These are phyloP conservation scores for Orchesella flavescens DNA, from an alignment of 2,888 invertebrate genomes.

Conservation along the genomic window DNA sequence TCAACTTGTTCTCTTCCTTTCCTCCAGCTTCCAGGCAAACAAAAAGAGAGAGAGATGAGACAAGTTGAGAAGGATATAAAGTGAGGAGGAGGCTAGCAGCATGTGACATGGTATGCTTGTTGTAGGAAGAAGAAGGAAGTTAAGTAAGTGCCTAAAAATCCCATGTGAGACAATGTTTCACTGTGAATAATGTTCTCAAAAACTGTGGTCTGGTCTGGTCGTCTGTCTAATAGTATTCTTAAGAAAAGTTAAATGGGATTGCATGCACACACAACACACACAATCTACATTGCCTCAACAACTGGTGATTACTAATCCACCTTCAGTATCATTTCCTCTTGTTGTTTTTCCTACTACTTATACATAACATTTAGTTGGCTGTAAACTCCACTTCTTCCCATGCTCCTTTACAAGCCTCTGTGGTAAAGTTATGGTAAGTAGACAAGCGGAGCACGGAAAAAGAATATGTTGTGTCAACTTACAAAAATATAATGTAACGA, in stretches of 20 bases:
- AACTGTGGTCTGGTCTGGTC: not conserved
- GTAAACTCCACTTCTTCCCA: not conserved
- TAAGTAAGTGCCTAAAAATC: slow-evolving; percentile 27
- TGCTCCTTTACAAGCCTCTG: slow-evolving; percentile 9
- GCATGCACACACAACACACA: not conserved
- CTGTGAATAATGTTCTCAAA: slow-evolving; percentile 51
- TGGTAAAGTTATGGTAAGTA: slow-evolving; percentile 30
- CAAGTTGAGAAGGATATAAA: slow-evolving; percentile 4
- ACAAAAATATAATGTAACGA: too few species aligned
- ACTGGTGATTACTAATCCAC: slow-evolving; percentile 29
- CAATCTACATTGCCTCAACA: not conserved
- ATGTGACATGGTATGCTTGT: not conserved
- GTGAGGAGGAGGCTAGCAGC: not conserved
- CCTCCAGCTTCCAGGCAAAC: slow-evolving; percentile 24
- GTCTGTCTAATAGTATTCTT: not conserved
- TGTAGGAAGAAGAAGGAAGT: not conserved
- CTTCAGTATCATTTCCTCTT: not conserved
- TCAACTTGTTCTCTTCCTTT: slow-evolving; percentile 12
- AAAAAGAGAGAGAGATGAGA: slow-evolving; percentile 19
- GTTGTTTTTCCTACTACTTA: not conserved
- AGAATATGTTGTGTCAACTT: not conserved
- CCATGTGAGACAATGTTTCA: slow-evolving; percentile 46
- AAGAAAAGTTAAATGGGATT: too few species aligned
- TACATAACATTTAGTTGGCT: not conserved
- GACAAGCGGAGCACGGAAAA: not conserved